Conservation (phyloP, 37 sponge, comb jelly and placozoan genomes). For the Bolinopsis microptera region DNA sequence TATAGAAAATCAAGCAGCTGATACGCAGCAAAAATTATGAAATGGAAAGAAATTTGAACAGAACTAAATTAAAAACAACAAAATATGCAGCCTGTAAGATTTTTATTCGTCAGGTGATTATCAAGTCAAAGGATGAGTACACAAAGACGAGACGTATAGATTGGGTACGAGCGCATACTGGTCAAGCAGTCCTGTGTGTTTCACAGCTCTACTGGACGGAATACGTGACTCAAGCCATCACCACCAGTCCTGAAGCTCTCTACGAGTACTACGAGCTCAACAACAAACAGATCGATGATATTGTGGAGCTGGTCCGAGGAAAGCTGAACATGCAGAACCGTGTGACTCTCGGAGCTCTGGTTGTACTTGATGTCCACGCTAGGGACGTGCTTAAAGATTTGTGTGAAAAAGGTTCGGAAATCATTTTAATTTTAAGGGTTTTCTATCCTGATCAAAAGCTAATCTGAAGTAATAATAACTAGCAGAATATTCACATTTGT, state of each 20-base stretch:
- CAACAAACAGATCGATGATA: slow-evolving; percentile 88
- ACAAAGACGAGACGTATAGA: slow-evolving; percentile 71
- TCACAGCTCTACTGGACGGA: slow-evolving; percentile 95
- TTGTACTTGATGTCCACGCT: slow-evolving; percentile 97
- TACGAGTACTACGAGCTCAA: slow-evolving; percentile 81
- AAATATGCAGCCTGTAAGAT: too few relatives aligned
- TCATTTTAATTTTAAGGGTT: too few relatives aligned
- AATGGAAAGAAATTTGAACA: not conserved
- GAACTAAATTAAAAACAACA: too few relatives aligned
- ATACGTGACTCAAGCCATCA: slow-evolving; percentile 82
- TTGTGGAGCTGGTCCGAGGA: slow-evolving; percentile 94
- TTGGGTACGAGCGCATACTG: slow-evolving; percentile 94
- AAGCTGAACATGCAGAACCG: slow-evolving; percentile 96
- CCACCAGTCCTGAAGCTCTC: slow-evolving; percentile 84
- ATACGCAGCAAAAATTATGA: too few relatives aligned
- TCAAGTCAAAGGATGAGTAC: slow-evolving; percentile 76
- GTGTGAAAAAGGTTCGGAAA: slow-evolving; percentile 48
- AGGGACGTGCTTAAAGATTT: slow-evolving; percentile 85
- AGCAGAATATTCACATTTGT: not conserved
- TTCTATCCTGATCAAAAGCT: too few relatives aligned
- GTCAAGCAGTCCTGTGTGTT: slow-evolving; percentile 97
- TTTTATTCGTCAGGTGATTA: slow-evolving; percentile 77
- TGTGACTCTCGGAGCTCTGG: slow-evolving; percentile 94
- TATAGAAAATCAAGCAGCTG: too few relatives aligned
- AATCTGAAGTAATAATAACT: too few relatives aligned